Percentiles rank a stretch among this genome's conserved stretches.
These are phyloP conservation scores for Geodia barretti DNA, from an alignment of 37 sponge, comb jelly and placozoan species.

Conservation along the genomic window DNA sequence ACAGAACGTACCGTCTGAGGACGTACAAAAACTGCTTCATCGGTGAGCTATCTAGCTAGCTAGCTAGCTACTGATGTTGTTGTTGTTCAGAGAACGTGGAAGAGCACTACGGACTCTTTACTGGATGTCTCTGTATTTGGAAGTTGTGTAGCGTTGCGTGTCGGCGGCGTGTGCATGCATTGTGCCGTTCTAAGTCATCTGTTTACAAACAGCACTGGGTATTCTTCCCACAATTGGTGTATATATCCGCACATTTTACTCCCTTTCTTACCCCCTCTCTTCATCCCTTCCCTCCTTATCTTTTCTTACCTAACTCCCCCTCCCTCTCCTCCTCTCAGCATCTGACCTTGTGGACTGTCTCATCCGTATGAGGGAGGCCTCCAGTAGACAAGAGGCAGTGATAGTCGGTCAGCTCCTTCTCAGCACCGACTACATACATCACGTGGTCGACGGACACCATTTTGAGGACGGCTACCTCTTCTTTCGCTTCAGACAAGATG, in stretches of 20 bases:
- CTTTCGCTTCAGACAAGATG: conserved; percentile 88
- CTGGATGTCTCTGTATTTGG: too few relatives aligned
- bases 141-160: too few relatives aligned
- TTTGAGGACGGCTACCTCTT: conserved; percentile 83
- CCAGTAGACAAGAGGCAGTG: conserved; percentile 56
- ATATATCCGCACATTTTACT: background rate
- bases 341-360: conserved; percentile 93
- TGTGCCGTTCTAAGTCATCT: too few relatives aligned
- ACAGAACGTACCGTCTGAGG: conserved; percentile 66
- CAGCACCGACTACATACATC: conserved; percentile 82
- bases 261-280: background rate
- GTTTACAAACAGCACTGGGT: too few relatives aligned
- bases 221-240: too few relatives aligned
- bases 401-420: conserved; percentile 74
- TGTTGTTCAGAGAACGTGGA: too few relatives aligned
- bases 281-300: background rate
- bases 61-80: too few relatives aligned
- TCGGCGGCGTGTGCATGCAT: too few relatives aligned
- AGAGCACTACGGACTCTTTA: too few relatives aligned
- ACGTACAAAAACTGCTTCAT: conserved; percentile 72
- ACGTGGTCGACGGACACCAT: conserved; percentile 82
- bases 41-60: too few relatives aligned
- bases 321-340: conserved; percentile 24
- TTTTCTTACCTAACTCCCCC: background rate
- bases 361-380: conserved; percentile 53